Percentiles rank a stretch among this genome's conserved stretches.
phyloP scores from a whole-genome alignment of 2,113 vertebrate species.

The Seriola aureovittata region DNA sequence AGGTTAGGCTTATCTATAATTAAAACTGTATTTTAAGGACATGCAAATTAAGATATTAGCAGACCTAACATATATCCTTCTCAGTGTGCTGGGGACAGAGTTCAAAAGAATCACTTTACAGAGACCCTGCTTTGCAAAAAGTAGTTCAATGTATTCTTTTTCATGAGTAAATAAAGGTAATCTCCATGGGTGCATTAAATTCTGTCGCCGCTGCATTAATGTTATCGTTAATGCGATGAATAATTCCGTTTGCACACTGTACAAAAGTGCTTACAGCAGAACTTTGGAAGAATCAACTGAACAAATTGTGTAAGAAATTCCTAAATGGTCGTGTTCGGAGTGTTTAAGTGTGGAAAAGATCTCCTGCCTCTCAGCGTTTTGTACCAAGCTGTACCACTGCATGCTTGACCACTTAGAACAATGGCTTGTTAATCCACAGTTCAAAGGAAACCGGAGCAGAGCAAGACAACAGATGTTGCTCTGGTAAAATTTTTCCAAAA shows the following conservation, averaged over 20 bases:
- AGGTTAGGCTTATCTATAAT: constrained; percentile 82
- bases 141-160: constrained; percentile 74
- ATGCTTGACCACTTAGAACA: constrained; percentile 67
- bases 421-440: constrained; percentile 52
- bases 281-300: constrained; percentile 79
- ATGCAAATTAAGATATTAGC: constrained; percentile 79
- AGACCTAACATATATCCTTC: constrained; percentile 77
- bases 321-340: constrained; percentile 73
- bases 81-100: constrained; percentile 58
- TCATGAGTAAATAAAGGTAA: constrained; percentile 83
- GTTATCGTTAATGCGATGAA: constrained; percentile 82
- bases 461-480: constrained; percentile 52
- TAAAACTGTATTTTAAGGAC: constrained; percentile 82
- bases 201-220: constrained; percentile 82
- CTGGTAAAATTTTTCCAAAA: constrained; percentile 51
- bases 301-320: constrained; percentile 77
- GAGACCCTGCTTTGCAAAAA: constrained; percentile 50
- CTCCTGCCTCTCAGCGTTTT: constrained; percentile 38
- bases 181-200: constrained; percentile 76
- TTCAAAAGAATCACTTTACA: constrained; percentile 75
- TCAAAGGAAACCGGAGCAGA: constrained; percentile 32
- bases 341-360: constrained; percentile 61
- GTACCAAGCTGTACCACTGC: constrained; percentile 28
- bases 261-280: constrained; percentile 80
- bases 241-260: constrained; percentile 81